Base-by-base conservation (phyloP, 23 tunicate genomes). In the Clavelina lepadiformis region DNA sequence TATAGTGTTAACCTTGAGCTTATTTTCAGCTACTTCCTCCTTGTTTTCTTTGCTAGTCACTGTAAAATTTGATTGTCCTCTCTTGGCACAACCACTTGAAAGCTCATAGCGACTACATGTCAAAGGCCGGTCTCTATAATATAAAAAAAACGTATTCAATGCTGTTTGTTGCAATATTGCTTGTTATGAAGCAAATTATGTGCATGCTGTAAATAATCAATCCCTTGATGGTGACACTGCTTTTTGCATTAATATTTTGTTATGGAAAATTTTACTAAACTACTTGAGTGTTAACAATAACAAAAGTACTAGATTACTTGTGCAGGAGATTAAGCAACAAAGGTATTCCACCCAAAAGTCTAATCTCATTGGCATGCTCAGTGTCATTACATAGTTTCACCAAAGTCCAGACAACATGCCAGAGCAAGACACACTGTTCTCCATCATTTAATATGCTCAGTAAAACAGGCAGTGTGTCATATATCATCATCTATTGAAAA, bases 401-500 rank as follows among this genome's bases (percentile, higher is more conserved):
- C 38, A 89, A 34, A 4, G 72, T 81, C 97, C 97, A 89, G 41
- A 77, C 81, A 47, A 89, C 81, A 59, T 89, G 89, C 74, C 81
- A 75, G 46, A 89, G 31, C 20, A 89, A 75, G 28, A 68, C 81
- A 46, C 97, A 89, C 44, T 89, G 89, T 26, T 75, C 83, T 6
- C 89, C 73, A 56, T 89, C 86, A 54, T 89, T 86, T 18, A 89
- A 34, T 21, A 81, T 65, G 35, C 89, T 81, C 28, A 89, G 41
- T 25, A 89, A 65, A 1, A 81, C 63, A 5, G 97, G 97, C 35
- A 89, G 72, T 32, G 91, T 56, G 47, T 89, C 97, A 61, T 82
- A 89, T 44, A 89, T 89, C 52, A 81, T 75, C 75, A 89, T 57
- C 89, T 89, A n/a, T n/a, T n/a, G n/a, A n/a, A n/a, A n/a, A n/a